Evolutionary conservation across 1,140 invertebrate genomes (phyloP).

Genomic region (Papilio aristodemus): DNA sequence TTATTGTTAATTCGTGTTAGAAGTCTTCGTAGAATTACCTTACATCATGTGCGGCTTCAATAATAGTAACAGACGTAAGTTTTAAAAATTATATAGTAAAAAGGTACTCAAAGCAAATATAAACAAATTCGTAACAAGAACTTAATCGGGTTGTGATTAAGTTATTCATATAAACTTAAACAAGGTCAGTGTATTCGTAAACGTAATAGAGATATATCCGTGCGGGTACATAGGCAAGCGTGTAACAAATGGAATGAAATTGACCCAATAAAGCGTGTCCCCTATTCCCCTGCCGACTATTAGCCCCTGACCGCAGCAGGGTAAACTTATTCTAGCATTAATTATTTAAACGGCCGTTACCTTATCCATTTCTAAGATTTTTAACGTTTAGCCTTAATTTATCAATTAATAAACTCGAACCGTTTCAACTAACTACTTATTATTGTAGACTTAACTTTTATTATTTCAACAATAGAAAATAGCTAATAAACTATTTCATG

Average conservation of each 20-base stretch:
- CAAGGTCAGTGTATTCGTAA: not conserved
- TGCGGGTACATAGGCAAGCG: not conserved
- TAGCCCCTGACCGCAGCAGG: constrained; percentile 11
- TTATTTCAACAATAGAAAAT: too few species aligned
- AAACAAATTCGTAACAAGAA: not conserved
- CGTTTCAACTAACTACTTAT: too few species aligned
- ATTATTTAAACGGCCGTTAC: constrained; percentile 5
- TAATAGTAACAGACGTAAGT: too few species aligned
- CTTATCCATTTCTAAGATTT: constrained; percentile 7
- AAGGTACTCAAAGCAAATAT: not conserved
- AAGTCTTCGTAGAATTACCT: too few species aligned
- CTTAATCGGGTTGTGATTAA: constrained; percentile 4
- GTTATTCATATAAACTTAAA: constrained; percentile 17
- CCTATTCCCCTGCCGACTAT: constrained; percentile 1
- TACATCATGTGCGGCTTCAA: too few species aligned
- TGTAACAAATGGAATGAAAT: constrained; percentile 21
- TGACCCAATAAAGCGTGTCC: constrained; percentile 19
- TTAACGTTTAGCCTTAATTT: not conserved
- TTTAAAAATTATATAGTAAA: too few species aligned
- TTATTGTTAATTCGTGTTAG: too few species aligned
- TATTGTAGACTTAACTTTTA: too few species aligned
- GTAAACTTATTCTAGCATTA: constrained; percentile 20
- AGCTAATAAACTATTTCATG: too few species aligned
- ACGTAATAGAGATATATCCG: constrained; percentile 3
- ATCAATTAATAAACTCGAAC: not conserved